Conservation (phyloP, 2,113 vertebrate species). For the Hydrochoerus hydrochaeris region DNA sequence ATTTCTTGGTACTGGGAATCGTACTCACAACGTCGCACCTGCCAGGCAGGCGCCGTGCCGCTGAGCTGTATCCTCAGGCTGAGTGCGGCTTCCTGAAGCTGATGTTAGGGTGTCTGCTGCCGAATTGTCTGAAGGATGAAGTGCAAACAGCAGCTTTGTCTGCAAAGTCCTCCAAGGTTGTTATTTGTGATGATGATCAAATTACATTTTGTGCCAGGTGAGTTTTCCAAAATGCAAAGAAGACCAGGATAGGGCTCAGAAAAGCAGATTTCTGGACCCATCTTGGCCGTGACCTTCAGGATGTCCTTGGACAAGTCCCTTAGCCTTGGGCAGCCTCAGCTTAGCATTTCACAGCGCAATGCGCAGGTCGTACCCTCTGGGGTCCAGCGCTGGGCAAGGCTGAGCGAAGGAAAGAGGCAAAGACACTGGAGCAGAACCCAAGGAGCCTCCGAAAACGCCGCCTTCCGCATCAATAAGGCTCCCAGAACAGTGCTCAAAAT, state of each 20-base stretch:
- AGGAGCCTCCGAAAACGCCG: background rate
- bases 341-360: background rate
- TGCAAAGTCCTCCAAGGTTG: background rate
- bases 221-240: constrained; percentile 33
- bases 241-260: background rate
- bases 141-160: background rate
- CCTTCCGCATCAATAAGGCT: background rate
- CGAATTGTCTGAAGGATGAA: background rate
- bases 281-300: background rate
- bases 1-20: too few relatives aligned
- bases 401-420: background rate
- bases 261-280: background rate
- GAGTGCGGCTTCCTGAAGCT: background rate
- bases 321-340: background rate
- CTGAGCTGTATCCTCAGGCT: too few relatives aligned
- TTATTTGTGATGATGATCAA: background rate
- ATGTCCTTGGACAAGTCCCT: background rate
- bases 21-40: too few relatives aligned
- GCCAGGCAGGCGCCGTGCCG: too few relatives aligned
- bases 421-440: background rate
- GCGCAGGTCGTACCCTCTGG: background rate
- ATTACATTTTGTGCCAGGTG: background rate
- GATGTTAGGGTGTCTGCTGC: background rate
- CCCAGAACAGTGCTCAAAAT: background rate
- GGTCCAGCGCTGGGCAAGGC: too few relatives aligned